A percentile compares a stretch with the other conserved stretches of the same genome.
Evolutionary conservation across 1,140 invertebrate genomes (phyloP).

Genomic region (Nasonia vitripennis): DNA sequence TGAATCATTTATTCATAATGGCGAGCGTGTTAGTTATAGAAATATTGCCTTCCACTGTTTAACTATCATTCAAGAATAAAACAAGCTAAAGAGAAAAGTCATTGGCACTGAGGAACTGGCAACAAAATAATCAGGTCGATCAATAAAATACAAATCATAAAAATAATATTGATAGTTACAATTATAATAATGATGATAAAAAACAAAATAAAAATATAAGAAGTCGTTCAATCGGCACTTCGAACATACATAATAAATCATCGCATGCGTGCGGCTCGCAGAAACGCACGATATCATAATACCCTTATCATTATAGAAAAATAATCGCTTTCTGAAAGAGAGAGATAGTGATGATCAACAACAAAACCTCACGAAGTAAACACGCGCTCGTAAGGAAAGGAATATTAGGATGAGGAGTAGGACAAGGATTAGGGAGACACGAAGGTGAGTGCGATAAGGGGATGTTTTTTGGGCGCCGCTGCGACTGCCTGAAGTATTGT

Average conservation of each 20-base stretch:
- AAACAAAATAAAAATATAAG: constrained; percentile 45
- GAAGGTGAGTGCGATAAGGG: constrained; percentile 7
- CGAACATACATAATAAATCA: constrained; percentile 39
- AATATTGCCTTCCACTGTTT: constrained; percentile 11
- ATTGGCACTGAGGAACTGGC: constrained; percentile 54
- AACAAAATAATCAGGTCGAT: constrained; percentile 52
- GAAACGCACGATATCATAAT: constrained; percentile 41
- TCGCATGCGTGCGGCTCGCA: constrained; percentile 36
- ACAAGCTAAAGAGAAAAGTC: constrained; percentile 41
- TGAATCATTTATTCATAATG: constrained; percentile 7
- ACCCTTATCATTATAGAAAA: constrained; percentile 50
- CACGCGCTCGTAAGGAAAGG: background rate
- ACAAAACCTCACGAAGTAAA: constrained; percentile 43
- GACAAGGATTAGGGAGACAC: background rate
- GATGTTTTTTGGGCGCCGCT: constrained; percentile 15
- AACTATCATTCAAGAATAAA: constrained; percentile 44
- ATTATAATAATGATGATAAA: constrained; percentile 35
- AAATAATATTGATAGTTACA: constrained; percentile 32
- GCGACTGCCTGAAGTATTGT: constrained; percentile 22
- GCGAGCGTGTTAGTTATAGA: background rate
- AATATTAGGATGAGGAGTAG: background rate
- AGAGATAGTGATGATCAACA: constrained; percentile 50
- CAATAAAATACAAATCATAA: constrained; percentile 42
- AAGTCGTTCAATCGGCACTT: constrained; percentile 48
- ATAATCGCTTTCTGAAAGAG: constrained; percentile 52